Conservation (phyloP, 2,113 vertebrate species). For the Coturnix japonica region DNA sequence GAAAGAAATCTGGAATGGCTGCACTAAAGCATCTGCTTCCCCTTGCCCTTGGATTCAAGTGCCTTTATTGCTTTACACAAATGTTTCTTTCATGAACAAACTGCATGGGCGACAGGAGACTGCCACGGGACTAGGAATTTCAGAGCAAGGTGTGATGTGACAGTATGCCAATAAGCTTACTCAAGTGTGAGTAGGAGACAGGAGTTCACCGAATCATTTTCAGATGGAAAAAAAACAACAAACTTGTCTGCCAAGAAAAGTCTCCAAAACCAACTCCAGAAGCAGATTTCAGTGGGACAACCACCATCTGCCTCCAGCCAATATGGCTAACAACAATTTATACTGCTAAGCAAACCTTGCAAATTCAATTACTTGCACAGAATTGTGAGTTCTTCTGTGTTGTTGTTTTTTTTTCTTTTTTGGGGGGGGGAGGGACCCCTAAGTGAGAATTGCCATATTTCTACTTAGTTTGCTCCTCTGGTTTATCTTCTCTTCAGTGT, state of each 20-base stretch:
- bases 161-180: background rate
- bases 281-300: constrained; percentile 12
- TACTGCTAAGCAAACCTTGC: background rate
- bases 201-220: background rate
- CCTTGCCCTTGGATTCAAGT: background rate
- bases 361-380: background rate
- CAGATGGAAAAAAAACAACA: background rate
- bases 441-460: background rate
- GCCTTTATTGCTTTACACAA: background rate
- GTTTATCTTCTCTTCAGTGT: background rate
- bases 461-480: background rate
- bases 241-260: background rate
- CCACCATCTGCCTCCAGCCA: constrained; percentile 6
- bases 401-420: background rate
- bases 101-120: background rate
- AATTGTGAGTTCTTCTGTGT: background rate
- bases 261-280: background rate
- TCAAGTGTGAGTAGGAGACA: background rate
- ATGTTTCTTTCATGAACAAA: background rate
- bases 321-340: background rate
- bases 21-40: background rate
- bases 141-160: background rate
- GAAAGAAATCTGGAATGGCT: background rate
- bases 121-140: background rate
- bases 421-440: no score